These are phyloP conservation scores for Tillus elongatus DNA, from an alignment of 2,888 invertebrate genomes.

Conservation along the genomic window DNA sequence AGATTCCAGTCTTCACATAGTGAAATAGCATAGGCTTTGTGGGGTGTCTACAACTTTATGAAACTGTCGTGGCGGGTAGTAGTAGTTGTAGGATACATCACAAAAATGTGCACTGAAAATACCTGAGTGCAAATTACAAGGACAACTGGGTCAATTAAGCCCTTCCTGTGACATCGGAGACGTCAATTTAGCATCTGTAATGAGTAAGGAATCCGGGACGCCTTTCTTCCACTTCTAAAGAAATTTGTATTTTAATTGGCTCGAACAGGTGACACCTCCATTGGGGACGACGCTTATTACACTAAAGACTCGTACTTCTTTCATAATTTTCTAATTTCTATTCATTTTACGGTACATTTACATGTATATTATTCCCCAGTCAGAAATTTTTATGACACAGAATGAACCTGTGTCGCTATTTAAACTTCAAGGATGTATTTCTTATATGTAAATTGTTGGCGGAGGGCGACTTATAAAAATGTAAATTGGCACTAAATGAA, in stretches of 20 bases:
- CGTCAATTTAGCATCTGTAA: no score
- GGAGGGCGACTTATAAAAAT: slow-evolving; percentile 22
- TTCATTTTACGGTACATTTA: slow-evolving; percentile 9
- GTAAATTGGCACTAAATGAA: slow-evolving; percentile 26
- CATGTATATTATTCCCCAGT: slow-evolving; percentile 28
- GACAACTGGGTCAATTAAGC: no score
- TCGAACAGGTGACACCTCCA: slow-evolving; percentile 2
- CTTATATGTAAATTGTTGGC: slow-evolving; percentile 16
- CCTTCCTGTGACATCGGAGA: no score
- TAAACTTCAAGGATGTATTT: not conserved
- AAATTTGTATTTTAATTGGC: slow-evolving; percentile 1
- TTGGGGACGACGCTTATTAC: not conserved
- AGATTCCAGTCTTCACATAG: no score
- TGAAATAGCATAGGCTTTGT: no score
- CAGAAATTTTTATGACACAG: slow-evolving; percentile 23
- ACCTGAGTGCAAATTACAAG: no score
- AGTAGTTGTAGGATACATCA: no score
- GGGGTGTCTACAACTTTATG: no score
- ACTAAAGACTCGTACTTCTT: slow-evolving; percentile 3
- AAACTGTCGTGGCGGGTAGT: no score
- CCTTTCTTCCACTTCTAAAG: no score
- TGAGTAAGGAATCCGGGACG: no score
- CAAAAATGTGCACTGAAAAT: no score
- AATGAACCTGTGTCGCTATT: slow-evolving; percentile 13
- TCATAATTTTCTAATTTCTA: slow-evolving; percentile 11